These are phyloP conservation scores for Hyla sarda DNA, from an alignment of 2,113 vertebrate genomes.

Conservation along the genomic window DNA sequence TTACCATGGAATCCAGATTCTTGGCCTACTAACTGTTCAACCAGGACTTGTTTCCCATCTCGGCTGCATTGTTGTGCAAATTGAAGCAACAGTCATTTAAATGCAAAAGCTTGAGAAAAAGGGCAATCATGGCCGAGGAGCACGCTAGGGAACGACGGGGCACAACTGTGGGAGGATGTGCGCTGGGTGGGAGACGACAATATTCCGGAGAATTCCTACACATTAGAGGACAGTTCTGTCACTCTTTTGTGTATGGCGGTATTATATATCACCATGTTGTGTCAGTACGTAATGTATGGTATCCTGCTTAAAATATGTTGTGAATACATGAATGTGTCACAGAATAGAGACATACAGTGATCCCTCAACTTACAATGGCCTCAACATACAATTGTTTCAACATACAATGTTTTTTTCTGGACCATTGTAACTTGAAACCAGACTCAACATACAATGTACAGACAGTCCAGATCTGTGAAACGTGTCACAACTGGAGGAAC, in stretches of 20 bases:
- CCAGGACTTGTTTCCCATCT: conserved; percentile 47
- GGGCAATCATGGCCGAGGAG: conserved; percentile 42
- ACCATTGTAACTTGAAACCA: too few species aligned
- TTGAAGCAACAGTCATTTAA: conserved; percentile 50
- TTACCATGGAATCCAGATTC: conserved; percentile 52
- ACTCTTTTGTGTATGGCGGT: not conserved
- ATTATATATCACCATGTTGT: not conserved
- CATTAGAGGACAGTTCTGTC: not conserved
- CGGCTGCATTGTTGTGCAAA: conserved; percentile 54
- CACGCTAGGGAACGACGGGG: not conserved
- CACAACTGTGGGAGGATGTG: conserved; percentile 34
- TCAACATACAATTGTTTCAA: too few species aligned
- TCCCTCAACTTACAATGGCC: too few species aligned
- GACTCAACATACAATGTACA: too few species aligned
- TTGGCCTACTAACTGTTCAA: conserved; percentile 45
- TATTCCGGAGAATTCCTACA: not conserved
- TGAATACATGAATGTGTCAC: not conserved
- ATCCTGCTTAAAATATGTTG: not conserved
- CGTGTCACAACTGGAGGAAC: too few species aligned
- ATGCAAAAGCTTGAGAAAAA: conserved; percentile 53
- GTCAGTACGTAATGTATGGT: not conserved
- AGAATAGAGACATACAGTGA: too few species aligned
- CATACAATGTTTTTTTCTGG: too few species aligned
- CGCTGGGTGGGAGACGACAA: not conserved
- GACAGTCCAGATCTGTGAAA: too few species aligned